A percentile compares a stretch with the other conserved stretches of the same genome.
phyloP scores from a whole-genome alignment of 2,888 invertebrate genomes.

The Lysandra coridon region DNA sequence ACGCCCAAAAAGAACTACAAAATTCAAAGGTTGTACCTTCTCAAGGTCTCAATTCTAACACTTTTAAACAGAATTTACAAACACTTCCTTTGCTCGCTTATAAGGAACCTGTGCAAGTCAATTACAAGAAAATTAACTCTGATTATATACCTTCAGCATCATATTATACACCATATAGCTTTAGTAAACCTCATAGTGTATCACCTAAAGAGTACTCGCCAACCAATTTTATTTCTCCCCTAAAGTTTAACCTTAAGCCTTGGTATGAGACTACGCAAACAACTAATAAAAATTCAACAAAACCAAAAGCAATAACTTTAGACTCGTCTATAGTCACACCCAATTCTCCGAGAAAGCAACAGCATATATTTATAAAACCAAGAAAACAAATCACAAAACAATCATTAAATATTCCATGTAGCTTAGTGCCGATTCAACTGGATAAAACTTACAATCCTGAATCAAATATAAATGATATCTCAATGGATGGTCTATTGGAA shows the following conservation, averaged over 20 bases:
- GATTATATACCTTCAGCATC: not conserved
- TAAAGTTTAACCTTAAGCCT: not conserved
- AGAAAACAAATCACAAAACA: not conserved
- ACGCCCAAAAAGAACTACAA: not conserved
- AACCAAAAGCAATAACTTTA: not conserved
- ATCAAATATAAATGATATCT: not conserved
- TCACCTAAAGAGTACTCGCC: not conserved
- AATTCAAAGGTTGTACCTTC: not conserved
- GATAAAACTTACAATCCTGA: not conserved
- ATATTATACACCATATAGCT: not conserved
- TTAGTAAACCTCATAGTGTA: not conserved
- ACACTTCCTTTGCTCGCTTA: not conserved
- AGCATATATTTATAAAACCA: not conserved
- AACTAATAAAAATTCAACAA: not conserved
- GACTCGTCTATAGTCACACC: not conserved
- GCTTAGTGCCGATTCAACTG: not conserved
- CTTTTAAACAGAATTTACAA: not conserved
- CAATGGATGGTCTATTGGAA: not conserved
- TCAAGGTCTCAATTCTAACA: not conserved
- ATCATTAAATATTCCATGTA: not conserved
- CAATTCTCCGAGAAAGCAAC: not conserved
- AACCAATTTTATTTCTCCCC: not conserved
- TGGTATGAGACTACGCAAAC: not conserved
- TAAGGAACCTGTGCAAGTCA: not conserved
- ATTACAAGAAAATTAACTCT: not conserved